Evolutionary conservation across 2,888 invertebrate species (phyloP).

Genomic region (Antheraea assamensis): DNA sequence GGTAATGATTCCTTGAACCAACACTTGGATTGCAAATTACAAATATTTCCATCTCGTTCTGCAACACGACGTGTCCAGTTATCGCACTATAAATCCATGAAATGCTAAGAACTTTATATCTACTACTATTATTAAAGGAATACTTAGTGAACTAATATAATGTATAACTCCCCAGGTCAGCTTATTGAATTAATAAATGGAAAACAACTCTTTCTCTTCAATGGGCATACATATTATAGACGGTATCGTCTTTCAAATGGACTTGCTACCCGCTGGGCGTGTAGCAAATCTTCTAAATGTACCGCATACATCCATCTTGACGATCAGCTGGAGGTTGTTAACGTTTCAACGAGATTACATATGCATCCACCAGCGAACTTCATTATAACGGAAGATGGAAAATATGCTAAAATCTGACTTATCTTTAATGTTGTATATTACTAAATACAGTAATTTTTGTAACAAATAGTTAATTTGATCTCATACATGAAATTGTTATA

Average conservation of each 20-base stretch:
- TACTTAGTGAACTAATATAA: slow-evolving; percentile 11
- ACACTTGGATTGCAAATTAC: no score
- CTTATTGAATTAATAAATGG: slow-evolving; percentile 34
- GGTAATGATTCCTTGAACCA: no score
- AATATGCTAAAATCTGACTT: slow-evolving; percentile 34
- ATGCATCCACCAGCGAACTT: slow-evolving; percentile 33
- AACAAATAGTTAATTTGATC: neutral
- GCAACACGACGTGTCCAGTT: no score
- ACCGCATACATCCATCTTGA: slow-evolving; percentile 31
- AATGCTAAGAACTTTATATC: no score
- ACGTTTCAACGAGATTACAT: slow-evolving; percentile 30
- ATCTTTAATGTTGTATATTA: neutral
- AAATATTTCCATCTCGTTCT: no score
- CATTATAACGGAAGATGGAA: slow-evolving; percentile 31
- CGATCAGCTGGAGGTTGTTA: slow-evolving; percentile 26
- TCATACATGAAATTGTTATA: neutral
- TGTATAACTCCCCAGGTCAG: slow-evolving; percentile 27
- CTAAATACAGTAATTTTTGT: no score
- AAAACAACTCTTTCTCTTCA: slow-evolving; percentile 33
- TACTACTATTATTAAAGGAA: no score
- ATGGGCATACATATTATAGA: slow-evolving; percentile 45
- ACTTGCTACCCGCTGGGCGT: slow-evolving; percentile 37
- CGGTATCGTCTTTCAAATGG: slow-evolving; percentile 32
- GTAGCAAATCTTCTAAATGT: slow-evolving; percentile 32
- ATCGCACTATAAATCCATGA: no score